Percentiles rank a stretch among this genome's conserved stretches.
These are phyloP conservation scores for Ivindomyrus marchei DNA, from an alignment of 2,113 vertebrate species.

Conservation along the genomic window DNA sequence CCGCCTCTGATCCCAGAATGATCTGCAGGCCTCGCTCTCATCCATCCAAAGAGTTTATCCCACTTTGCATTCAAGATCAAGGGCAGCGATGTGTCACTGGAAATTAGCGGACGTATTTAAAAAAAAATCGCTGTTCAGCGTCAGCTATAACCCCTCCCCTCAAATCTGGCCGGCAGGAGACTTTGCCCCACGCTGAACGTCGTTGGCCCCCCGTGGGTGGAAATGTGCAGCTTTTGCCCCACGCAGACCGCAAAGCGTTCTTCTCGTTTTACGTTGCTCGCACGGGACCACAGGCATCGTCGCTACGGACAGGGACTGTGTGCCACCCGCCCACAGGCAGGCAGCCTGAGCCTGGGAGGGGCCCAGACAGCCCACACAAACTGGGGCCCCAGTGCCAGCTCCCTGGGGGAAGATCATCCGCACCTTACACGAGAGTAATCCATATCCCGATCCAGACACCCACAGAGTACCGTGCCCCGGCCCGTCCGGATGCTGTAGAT, in stretches of 20 bases:
- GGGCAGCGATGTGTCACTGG: not conserved
- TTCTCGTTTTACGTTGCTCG: slow-evolving; percentile 13
- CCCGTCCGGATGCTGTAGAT: slow-evolving; percentile 60
- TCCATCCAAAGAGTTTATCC: not conserved
- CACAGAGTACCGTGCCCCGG: slow-evolving; percentile 52
- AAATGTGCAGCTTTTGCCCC: not conserved
- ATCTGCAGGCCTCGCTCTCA: not conserved
- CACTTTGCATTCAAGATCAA: not conserved
- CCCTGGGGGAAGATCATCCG: slow-evolving; percentile 46
- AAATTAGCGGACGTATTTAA: not conserved
- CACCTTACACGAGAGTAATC: slow-evolving; percentile 55
- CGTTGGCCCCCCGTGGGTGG: not conserved
- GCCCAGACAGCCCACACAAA: slow-evolving; percentile 48
- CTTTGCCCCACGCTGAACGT: not conserved
- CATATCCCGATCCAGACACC: slow-evolving; percentile 54
- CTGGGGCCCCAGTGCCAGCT: slow-evolving; percentile 45
- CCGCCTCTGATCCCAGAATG: not conserved
- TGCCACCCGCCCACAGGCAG: slow-evolving; percentile 32
- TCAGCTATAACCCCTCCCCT: not conserved
- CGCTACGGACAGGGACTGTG: slow-evolving; percentile 34
- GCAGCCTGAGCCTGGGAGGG: slow-evolving; percentile 42
- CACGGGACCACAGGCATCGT: slow-evolving; percentile 43
- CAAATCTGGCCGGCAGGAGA: not conserved
- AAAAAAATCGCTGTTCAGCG: not conserved
- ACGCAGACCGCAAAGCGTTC: not conserved